Conservation (phyloP, 2,797 vertebrate genomes). For the Poecile montanus region DNA sequence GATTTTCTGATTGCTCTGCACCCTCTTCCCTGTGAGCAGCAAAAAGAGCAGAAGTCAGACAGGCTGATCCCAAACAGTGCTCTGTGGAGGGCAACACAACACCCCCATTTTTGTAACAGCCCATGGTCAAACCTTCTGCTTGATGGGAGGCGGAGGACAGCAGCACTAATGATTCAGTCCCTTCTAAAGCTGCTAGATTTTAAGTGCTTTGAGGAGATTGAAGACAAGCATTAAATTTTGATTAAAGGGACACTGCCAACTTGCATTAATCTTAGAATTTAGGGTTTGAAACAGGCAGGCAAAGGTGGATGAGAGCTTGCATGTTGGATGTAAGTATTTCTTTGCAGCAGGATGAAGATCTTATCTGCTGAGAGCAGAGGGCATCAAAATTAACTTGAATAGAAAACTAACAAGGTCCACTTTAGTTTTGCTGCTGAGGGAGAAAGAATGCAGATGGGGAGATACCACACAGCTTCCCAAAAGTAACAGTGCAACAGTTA, state of each 20-base stretch:
- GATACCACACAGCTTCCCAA: background rate
- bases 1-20: background rate
- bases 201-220: conserved; percentile 28
- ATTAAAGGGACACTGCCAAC: conserved; percentile 56
- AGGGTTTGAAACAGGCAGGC: background rate
- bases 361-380: background rate
- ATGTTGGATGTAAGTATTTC: background rate
- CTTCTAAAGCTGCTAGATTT: conserved; percentile 20
- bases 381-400: background rate
- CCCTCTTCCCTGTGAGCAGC: background rate
- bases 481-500: background rate
- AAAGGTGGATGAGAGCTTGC: background rate
- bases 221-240: conserved; percentile 59
- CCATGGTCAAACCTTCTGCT: background rate
- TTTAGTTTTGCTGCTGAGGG: background rate
- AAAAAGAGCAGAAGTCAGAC: background rate
- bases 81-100: background rate
- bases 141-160: background rate
- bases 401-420: background rate
- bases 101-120: background rate
- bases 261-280: conserved; percentile 11
- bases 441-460: background rate
- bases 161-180: background rate
- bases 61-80: background rate
- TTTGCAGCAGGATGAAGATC: background rate